These are phyloP conservation scores for Acronicta alni DNA, from an alignment of 2,888 invertebrate species.

Conservation along the genomic window DNA sequence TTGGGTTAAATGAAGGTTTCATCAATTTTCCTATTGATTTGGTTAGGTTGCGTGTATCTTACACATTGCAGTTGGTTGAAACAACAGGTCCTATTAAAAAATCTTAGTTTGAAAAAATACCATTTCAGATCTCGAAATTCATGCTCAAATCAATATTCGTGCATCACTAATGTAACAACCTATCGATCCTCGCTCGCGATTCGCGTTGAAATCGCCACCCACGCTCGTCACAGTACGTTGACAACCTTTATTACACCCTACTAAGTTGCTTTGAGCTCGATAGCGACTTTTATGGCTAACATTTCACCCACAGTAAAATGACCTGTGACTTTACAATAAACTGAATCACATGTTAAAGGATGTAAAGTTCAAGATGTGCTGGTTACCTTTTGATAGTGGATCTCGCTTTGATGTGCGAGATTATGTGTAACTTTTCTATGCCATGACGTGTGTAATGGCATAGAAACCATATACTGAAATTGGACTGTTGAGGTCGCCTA, in stretches of 20 bases:
- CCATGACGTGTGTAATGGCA: constrained; percentile 33
- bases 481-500: constrained; percentile 33
- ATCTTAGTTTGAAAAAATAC: too few species aligned
- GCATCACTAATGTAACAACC: constrained; percentile 24
- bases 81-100: too few species aligned
- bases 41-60: too few species aligned
- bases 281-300: constrained; percentile 59
- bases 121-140: background rate
- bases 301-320: constrained; percentile 47
- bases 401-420: constrained; percentile 49
- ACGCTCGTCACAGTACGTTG: constrained; percentile 57
- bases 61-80: too few species aligned
- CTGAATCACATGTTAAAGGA: constrained; percentile 26
- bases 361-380: constrained; percentile 27
- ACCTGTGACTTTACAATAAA: constrained; percentile 41
- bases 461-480: constrained; percentile 39
- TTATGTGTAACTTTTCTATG: constrained; percentile 45
- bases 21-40: too few species aligned
- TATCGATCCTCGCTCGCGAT: constrained; percentile 38
- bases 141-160: constrained; percentile 29
- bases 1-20: background rate
- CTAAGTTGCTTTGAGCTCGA: constrained; percentile 69
- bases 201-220: constrained; percentile 52
- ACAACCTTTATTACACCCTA: constrained; percentile 60
- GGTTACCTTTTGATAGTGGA: constrained; percentile 47